Evolutionary conservation across 2,888 invertebrate species (phyloP), one percentile per base, ranked within the genome.

Genomic region (Mechanitis mazaeus): DNA sequence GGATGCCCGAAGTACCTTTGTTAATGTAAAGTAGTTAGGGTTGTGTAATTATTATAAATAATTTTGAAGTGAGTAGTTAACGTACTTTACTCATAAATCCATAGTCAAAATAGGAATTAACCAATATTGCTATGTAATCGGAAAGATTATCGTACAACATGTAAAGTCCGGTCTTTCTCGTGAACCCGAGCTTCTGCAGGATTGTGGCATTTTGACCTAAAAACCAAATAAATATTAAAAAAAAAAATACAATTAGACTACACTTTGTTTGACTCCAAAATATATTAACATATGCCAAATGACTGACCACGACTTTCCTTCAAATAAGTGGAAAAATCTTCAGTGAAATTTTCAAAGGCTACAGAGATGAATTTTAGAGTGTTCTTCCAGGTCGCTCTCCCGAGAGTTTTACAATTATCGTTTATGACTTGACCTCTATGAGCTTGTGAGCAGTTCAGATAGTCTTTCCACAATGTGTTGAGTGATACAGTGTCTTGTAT

Each of bases 61-160:
- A 35, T 11, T 31, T 31, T 50, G 3, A 11, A 7, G 31, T 50
- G 31, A 31, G 7, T 50, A 50, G 31, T 11, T 50, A 31, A 58
- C 55, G 65, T 71, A 90, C 91, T 81, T 90, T 87, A 61, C 77
- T 83, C 86, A 91, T 88, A 58, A 91, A 91, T 1, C 84, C 87
- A 42, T 80, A 81, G 67, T 91, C 91, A 74, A 81, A 84, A 68
- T 88, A 91, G 0, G 91, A 91, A 72, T 91, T 86, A 38, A 89
- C 72, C 1, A 91, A 71, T 0, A 85, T 81, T 0, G 79, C 82
- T 1, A 88, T 67, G 54, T 86, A 85, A 45, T 90, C 87, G 0
- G 86, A 79, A 55, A 91, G 71, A 59, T 81, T 83, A 7, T 86
- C 81, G 63, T 86, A 90, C 38, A 91, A 61, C 47, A 77, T 72